Conservation (phyloP, 2,888 invertebrate genomes). For the Tortrix viridana region DNA sequence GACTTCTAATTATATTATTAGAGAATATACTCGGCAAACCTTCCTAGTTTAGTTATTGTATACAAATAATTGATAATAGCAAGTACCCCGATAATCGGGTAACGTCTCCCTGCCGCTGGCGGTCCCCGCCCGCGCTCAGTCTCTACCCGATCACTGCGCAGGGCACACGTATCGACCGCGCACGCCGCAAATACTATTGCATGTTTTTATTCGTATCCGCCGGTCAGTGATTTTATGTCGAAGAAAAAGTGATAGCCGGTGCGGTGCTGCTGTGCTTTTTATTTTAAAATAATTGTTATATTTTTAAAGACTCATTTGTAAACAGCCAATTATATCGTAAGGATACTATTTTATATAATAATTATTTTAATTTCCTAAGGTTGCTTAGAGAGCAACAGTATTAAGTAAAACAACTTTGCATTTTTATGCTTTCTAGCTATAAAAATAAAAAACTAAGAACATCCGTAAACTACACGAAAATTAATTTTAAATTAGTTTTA, state of each 20-base stretch:
- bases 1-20: too few relatives aligned
- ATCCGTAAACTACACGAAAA: too few relatives aligned
- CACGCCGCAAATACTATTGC: slow-evolving; percentile 46
- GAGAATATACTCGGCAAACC: too few relatives aligned
- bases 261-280: slow-evolving; percentile 2
- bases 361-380: too few relatives aligned
- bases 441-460: too few relatives aligned
- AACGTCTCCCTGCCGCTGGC: slow-evolving; percentile 54
- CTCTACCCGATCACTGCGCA: slow-evolving; percentile 52
- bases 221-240: slow-evolving; percentile 28
- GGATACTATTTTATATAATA: too few relatives aligned
- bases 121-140: slow-evolving; percentile 59
- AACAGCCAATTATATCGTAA: background rate
- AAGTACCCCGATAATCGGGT: slow-evolving; percentile 56
- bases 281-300: background rate
- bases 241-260: slow-evolving; percentile 7
- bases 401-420: background rate
- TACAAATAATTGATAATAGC: slow-evolving; percentile 8
- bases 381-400: too few relatives aligned
- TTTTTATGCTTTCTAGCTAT: background rate
- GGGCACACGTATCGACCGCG: slow-evolving; percentile 50
- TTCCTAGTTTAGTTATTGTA: too few relatives aligned
- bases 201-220: slow-evolving; percentile 29
- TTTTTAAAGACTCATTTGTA: background rate
- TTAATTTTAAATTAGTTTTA: background rate